Percentiles rank a stretch among this genome's conserved stretches.
phyloP scores from a whole-genome alignment of 2,113 vertebrate species.

The Melanotaenia duboulayi region DNA sequence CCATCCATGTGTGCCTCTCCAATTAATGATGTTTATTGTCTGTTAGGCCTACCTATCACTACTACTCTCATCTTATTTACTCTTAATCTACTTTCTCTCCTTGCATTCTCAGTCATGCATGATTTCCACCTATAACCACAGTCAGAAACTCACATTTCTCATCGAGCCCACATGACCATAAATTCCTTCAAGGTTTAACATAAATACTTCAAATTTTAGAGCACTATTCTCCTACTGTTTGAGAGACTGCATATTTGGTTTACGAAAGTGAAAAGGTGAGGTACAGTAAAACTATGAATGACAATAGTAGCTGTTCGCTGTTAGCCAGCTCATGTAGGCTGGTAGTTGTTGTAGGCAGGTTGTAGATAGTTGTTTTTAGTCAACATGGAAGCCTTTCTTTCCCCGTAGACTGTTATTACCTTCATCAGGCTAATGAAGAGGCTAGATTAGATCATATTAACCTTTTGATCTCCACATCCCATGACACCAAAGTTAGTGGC shows the following conservation, averaged over 20 bases:
- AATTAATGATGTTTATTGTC: conserved; percentile 81
- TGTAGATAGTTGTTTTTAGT: conserved; percentile 46
- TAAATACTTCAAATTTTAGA: background rate
- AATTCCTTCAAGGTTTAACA: background rate
- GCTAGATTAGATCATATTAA: conserved; percentile 77
- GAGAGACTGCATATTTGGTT: background rate
- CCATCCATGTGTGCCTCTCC: conserved; percentile 74
- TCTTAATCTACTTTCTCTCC: conserved; percentile 47
- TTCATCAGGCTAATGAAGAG: conserved; percentile 78
- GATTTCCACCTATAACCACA: conserved; percentile 22
- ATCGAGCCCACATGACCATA: conserved; percentile 1
- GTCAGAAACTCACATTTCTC: conserved; percentile 21
- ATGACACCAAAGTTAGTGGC: conserved; percentile 59
- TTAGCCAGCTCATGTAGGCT: conserved; percentile 28
- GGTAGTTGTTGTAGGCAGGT: conserved; percentile 10
- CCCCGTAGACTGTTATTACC: conserved; percentile 67
- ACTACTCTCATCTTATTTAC: conserved; percentile 66
- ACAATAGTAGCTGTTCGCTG: conserved; percentile 5
- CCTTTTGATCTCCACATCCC: conserved; percentile 74
- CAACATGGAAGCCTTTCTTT: conserved; percentile 41
- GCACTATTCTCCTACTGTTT: background rate
- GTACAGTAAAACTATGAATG: background rate
- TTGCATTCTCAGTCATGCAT: conserved; percentile 42
- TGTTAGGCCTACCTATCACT: conserved; percentile 67
- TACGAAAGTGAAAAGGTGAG: background rate